A percentile compares a stretch with the other conserved stretches of the same genome.
phyloP scores from a whole-genome alignment of 2,888 invertebrate species.

The Cataglyphis rosenhaueri region DNA sequence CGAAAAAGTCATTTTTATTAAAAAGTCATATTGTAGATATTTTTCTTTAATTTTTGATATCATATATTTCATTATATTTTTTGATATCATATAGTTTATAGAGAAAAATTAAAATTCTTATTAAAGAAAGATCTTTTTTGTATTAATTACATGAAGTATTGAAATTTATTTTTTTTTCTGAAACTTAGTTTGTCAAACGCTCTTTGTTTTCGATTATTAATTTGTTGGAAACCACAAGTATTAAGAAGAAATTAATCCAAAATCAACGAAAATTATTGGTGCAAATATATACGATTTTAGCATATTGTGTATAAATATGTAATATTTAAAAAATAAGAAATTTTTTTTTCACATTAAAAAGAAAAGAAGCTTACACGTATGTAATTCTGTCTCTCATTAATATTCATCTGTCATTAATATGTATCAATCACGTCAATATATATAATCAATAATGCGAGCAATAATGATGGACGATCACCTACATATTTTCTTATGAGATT shows the following conservation, averaged over 20 bases:
- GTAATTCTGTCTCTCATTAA: not conserved
- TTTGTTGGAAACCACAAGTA: not conserved
- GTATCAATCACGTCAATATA: not conserved
- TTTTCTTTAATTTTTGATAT: not conserved
- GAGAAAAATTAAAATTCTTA: not conserved
- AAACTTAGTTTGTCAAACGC: not conserved
- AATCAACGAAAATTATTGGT: not conserved
- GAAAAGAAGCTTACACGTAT: not conserved
- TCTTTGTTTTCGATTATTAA: not conserved
- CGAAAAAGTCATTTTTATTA: not conserved
- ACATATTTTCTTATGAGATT: constrained; percentile 37
- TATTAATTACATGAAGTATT: constrained; percentile 1
- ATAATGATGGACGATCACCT: constrained; percentile 37
- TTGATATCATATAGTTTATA: not conserved
- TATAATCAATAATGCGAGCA: not conserved
- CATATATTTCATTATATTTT: not conserved
- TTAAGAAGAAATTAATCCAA: not conserved
- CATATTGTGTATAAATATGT: not conserved
- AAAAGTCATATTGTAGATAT: not conserved
- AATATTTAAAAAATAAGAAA: not conserved
- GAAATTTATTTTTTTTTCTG: not conserved
- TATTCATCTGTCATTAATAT: not conserved
- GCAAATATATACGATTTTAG: not conserved
- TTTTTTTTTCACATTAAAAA: not conserved
- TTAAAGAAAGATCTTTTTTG: not conserved